Base-by-base conservation (phyloP, 2,888 invertebrate genomes). In the Drosophila paramelanica region DNA sequence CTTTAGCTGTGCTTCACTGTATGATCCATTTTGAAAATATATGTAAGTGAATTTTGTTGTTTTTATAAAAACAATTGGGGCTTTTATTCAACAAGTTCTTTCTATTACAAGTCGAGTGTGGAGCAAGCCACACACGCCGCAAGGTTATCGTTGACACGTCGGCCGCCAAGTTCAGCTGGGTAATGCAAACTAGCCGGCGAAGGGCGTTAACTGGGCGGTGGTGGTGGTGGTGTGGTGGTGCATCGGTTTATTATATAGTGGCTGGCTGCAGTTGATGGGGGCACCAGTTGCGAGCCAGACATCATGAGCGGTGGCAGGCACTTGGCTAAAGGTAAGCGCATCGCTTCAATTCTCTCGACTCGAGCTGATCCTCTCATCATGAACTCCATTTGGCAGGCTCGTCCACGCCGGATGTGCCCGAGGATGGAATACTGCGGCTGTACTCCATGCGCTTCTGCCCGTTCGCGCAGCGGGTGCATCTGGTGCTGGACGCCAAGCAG, bases 381-480 rank as follows among this genome's bases (percentile, higher is more conserved):
- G 33, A 23, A 23, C 23, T 23, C 23, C 10, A 0, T 4, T 14
- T 5, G 1, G 4, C 47, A 96, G 96, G 96, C 77, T 96, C 96
- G 66, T 92, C 92, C 41, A 92, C 94, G 52, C 96, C 96, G 1
- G 93, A 94, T 27, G 93, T 94, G 71, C 93, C 93, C 1, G 90
- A 92, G 67, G 92, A 93, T 80, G 96, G 95, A 5, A 95, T 95
- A 89, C 90, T 96, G 57, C 95, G 96, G 13, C 90, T 97, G 6
- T 97, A 96, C 89, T 96, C 96, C 39, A 97, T 97, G 96, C 94
- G 96, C 78, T 97, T 96, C 92, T 97, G 97, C 87, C 97, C 97
- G 0, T 97, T 95, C 78, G 96, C 97, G 0, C 96, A 97, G 90
- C 94, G 97, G 73, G 94, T 94, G 59, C 95, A 96, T 76, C 93